Base-by-base conservation (phyloP, 2,113 vertebrate genomes). In the Seriola aureovittata region DNA sequence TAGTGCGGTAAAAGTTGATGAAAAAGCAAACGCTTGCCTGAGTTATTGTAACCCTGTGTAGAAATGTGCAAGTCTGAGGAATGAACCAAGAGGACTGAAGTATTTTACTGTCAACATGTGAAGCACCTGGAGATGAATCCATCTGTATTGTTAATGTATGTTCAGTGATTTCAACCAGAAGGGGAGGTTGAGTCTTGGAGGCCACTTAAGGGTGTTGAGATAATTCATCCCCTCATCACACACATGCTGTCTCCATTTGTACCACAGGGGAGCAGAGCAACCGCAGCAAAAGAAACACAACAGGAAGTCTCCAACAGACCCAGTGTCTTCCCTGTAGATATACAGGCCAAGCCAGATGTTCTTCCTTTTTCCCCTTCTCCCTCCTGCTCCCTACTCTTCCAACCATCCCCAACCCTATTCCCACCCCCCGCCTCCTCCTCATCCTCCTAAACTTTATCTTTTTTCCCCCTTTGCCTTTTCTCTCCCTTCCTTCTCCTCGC, bases 211-310 rank as follows among this genome's bases (percentile, higher is more conserved):
- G 55, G 85, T 85, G 84, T 68, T 68, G 72, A 86, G 67, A 89
- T 82, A 70, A 85, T 84, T 64, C 50, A n/a, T 82, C 70, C 17
- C 67, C 64, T 86, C 69, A 59, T 86, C 88, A 71, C 91, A 71
- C 93, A 94, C 87, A 91, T 91, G 92, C 65, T 88, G 85, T 91
- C 90, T 94, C 86, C 86, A 94, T 94, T 85, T 92, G 82, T 74
- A 76, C 88, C 89, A 85, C 88, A 85, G 89, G 92, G 90, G 90
- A 92, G 87, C 73, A 58, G 52, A 81, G 85, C 75, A 85, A 74
- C 81, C 74, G 75, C 82, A 78, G 86, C 82, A 82, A 71, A 88
- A 84, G 82, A 67, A 82, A 84, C 83, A 89, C 84, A 92, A 92
- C 91, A 94, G 93, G 92, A 94, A 93, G 87, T 91, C 77, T 88